Evolutionary conservation across 2,797 vertebrate genomes (phyloP).

Genomic region (Odontamblyopus rebecca): DNA sequence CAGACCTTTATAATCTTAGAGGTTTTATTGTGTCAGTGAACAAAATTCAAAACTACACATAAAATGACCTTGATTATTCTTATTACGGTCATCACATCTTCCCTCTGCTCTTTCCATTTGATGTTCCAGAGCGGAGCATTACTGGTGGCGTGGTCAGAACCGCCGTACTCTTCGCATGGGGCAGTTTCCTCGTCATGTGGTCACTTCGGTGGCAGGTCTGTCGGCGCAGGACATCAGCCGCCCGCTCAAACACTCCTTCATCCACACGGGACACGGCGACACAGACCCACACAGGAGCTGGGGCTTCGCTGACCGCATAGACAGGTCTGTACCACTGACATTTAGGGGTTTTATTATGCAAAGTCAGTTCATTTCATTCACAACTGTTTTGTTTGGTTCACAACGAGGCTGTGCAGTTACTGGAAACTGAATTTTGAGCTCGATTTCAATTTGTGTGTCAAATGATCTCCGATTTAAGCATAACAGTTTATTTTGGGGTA

Average conservation of each 20-base stretch:
- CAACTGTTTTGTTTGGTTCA: neutral
- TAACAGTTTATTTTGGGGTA: no score
- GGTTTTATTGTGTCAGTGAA: no score
- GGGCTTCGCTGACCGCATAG: constrained; percentile 96
- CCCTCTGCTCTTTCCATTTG: neutral
- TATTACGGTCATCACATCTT: neutral
- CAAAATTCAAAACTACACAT: neutral
- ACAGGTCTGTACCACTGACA: constrained; percentile 79
- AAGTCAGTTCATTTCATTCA: no score
- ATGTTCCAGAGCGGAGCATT: constrained; percentile 90
- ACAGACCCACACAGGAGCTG: constrained; percentile 94
- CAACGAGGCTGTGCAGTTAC: neutral
- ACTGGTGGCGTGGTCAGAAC: constrained; percentile 99
- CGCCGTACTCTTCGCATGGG: constrained; percentile 90
- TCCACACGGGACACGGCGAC: constrained; percentile 98
- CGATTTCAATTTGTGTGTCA: no score
- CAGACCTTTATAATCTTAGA: no score
- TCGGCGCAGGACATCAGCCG: constrained; percentile 97
- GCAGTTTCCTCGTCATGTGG: constrained; percentile 95
- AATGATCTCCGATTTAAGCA: no score
- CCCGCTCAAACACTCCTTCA: constrained; percentile 98
- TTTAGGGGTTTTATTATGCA: no score
- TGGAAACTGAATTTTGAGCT: no score
- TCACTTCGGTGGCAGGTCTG: constrained; percentile 93
- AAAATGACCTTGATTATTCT: neutral